Evolutionary conservation across 1,140 invertebrate species (phyloP), one percentile per base, ranked within the genome.

Genomic region (Drosophila littoralis): DNA sequence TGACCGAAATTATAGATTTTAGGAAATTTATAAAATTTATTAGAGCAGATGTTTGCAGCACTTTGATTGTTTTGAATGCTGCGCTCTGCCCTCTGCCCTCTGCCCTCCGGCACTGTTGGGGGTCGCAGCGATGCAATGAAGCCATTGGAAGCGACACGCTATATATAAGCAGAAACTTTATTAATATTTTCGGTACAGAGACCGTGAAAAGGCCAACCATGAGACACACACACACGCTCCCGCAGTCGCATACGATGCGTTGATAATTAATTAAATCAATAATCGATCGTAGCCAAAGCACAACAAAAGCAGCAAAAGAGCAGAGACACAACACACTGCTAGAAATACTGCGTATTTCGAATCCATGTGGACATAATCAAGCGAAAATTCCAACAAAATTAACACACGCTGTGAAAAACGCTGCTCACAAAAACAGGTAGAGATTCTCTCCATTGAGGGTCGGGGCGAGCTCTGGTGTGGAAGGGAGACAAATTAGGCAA

Each of bases 181-280:
- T 78, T 65, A 72, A 70, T 60, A 66, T 58, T 78, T 72, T 58
- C 40, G n/a, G 15, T n/a, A 40, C 35, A 15, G 9, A 9, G 38
- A n/a, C 5, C 7, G 5, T 10, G 61, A 72, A 57, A 46, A 2
- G 36, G 48, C 22, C 13, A 9, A 22, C 33, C 12, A 12, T 9
- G 4, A 32, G 7, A 38, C n/a, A 40, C 10, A n/a, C 17, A 7
- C 42, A 45, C 38, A 73, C 42, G 75, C 38, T 68, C 42, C 75
- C 46, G 7, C 15, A 4, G 7, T 17, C 15, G 32, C 50, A 88
- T 72, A 86, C 79, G 63, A 80, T 72, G 84, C 84, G 81, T 89
- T 74, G 60, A 89, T 89, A 89, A 89, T 89, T 89, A 89, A 89
- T 89, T 83, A 78, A 89, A 89, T 89, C 84, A 89, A 89, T 89